Evolutionary conservation across 2,113 vertebrate species (phyloP), one percentile per base, ranked within the genome.

Genomic region (Terrapene triunguis): DNA sequence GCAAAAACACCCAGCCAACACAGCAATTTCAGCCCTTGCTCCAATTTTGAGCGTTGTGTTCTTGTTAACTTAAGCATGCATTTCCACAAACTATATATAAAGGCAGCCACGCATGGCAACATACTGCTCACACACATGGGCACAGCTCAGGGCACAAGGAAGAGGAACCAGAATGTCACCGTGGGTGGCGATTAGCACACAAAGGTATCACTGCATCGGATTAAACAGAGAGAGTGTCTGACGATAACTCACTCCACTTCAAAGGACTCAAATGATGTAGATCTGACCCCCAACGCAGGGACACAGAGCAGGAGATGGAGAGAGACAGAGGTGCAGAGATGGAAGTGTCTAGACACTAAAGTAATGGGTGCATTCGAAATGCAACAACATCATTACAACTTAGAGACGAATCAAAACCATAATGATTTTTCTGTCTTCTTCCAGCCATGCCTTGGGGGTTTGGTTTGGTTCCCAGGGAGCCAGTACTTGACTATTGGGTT

Each of bases 21-120:
- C 93, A 94, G 94, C 95, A 96, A 79, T 90, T 95, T 59, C 1
- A 80, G 85, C 86, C 95, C 90, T 97, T 92, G 95, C 94, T 94
- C 85, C 95, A 96, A 90, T 82, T 80, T 62, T 54, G 8, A 24
- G 91, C 85, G 50, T 3, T 10, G 93, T 0, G 69, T 54, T 80
- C 4, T 19, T 82, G 90, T 85, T 24, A 62, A 2, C 72, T 53
- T 19, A 0, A 0, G 86, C n/a, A 65, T 90, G 82, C 0, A 32
- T 24, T 84, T 59, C 24, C 10, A 95, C 86, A 89, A 79, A 47
- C 42, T 14, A 78, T 16, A 6, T 16, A 78, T 7, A 16, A 17
- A 22, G 74, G 21, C 86, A 93, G 55, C 88, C 88, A 5, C 0
- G 55, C 95, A 74, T 87, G n/a, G 92, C 13, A 2, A 90, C 84